Base-by-base conservation (phyloP, 1,140 invertebrate species). In the Scaptomyza hsui region DNA sequence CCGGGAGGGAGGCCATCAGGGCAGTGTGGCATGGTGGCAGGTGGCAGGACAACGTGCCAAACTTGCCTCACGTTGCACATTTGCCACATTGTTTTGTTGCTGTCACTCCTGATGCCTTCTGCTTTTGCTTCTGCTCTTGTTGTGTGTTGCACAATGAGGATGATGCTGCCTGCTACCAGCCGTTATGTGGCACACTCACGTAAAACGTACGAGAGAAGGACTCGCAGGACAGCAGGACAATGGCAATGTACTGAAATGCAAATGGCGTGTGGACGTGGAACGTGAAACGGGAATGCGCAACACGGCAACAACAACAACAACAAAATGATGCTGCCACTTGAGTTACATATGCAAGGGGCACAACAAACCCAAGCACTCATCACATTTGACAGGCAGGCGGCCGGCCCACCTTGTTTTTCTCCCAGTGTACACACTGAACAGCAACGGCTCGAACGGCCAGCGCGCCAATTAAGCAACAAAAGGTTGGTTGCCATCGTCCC, bases 381-480 rank as follows among this genome's bases (percentile, higher is more conserved):
- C 10, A 37, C 32, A 37, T n/a, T 37, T 37, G 32, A 37, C 26
- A 29, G 26, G n/a, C n/a, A n/a, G n/a, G n/a, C n/a, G n/a, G n/a
- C n/a, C n/a, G n/a, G 6, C 9, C 26, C 26, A 29, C 26, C 6
- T 37, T n/a, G n/a, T 35, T 57, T 81, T 83, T 86, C 62, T 65
- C 44, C 49, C 75, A 85, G 80, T 83, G 80, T 62, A 77, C n/a
- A n/a, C n/a, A n/a, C n/a, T 5, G 12, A 26, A 37, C 12, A 37
- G n/a, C 21, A 37, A 37, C 21, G 59, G 37, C 16, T 41, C 72
- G 10, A 44, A 21, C 53, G 72, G 37, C 72, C 76, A 72, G 69
- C 57, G 69, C 82, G 81, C 77, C 81, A 85, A 85, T 85, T 85
- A 85, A 85, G 81, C 75, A 82, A 83, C 79, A 83, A 78, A 78